Conservation (phyloP, 1,140 invertebrate species). For the Drosophila navojoa region DNA sequence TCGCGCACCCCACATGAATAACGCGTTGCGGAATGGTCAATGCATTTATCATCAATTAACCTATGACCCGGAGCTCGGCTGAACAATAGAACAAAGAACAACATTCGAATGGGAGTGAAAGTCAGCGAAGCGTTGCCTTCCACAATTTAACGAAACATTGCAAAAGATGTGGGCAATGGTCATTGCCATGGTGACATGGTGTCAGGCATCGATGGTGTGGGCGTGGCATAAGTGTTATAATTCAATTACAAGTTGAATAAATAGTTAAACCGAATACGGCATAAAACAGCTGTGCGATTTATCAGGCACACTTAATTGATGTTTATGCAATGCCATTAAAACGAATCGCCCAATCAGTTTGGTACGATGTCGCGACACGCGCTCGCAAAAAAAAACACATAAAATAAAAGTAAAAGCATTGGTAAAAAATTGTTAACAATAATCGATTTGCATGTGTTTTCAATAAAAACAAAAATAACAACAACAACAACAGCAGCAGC, state of each 20-base stretch:
- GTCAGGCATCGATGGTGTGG: neutral
- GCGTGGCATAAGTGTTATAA: constrained; percentile 52
- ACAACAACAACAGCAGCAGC: constrained; percentile 36
- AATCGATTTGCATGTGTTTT: constrained; percentile 73
- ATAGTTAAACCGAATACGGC: constrained; percentile 28
- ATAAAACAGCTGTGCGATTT: constrained; percentile 59
- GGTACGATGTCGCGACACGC: constrained; percentile 20
- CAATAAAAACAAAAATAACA: constrained; percentile 61
- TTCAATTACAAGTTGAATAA: constrained; percentile 71
- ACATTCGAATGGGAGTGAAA: constrained; percentile 41
- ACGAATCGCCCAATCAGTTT: constrained; percentile 50
- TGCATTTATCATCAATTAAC: constrained; percentile 76
- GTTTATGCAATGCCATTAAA: constrained; percentile 75
- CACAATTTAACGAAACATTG: constrained; percentile 8
- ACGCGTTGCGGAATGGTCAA: constrained; percentile 15
- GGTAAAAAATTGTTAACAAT: constrained; percentile 74
- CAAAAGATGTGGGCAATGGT: constrained; percentile 29
- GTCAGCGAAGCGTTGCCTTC: constrained; percentile 20
- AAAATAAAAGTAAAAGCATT: constrained; percentile 26
- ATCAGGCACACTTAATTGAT: constrained; percentile 68
- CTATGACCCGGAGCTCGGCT: constrained; percentile 54
- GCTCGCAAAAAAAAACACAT: constrained; percentile 22
- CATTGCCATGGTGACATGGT: constrained; percentile 6
- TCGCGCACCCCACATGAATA: constrained; percentile 13
- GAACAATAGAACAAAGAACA: constrained; percentile 53